These are phyloP conservation scores for Rapana venosa DNA, from an alignment of 2,888 invertebrate species.

Conservation along the genomic window DNA sequence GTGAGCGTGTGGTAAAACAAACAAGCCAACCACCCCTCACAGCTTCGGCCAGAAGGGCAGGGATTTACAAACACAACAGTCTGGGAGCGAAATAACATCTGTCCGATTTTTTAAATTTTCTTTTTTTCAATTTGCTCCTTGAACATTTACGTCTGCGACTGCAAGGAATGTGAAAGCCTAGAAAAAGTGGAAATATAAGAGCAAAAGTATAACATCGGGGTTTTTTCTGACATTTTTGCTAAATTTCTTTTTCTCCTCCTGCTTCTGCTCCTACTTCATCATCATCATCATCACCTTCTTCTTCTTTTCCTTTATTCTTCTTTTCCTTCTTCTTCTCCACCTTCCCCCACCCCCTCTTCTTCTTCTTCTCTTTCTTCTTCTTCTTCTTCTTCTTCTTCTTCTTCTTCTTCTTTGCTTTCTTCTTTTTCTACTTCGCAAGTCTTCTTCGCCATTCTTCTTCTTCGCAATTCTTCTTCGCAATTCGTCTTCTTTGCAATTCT, in stretches of 20 bases:
- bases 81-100: too few relatives aligned
- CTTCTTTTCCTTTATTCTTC: not conserved
- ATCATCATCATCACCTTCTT: not conserved
- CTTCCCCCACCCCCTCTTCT: not conserved
- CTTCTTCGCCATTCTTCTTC: too few relatives aligned
- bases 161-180: too few relatives aligned
- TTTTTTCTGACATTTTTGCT: not conserved
- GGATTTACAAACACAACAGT: too few relatives aligned
- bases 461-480: not conserved
- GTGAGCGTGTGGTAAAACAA: too few relatives aligned
- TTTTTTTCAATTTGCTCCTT: too few relatives aligned
- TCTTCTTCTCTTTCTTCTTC: not conserved
- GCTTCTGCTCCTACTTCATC: not conserved
- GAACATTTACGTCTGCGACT: too few relatives aligned
- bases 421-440: not conserved
- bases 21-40: too few relatives aligned
- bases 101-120: too few relatives aligned
- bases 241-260: not conserved
- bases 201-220: too few relatives aligned
- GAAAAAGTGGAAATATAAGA: too few relatives aligned
- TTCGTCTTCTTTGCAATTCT: not conserved
- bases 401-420: not conserved
- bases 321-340: not conserved
- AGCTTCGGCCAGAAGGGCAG: too few relatives aligned
- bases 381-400: not conserved